These are phyloP conservation scores for Tetragnatha versicolor DNA, from an alignment of 1,140 invertebrate species.

Conservation along the genomic window DNA sequence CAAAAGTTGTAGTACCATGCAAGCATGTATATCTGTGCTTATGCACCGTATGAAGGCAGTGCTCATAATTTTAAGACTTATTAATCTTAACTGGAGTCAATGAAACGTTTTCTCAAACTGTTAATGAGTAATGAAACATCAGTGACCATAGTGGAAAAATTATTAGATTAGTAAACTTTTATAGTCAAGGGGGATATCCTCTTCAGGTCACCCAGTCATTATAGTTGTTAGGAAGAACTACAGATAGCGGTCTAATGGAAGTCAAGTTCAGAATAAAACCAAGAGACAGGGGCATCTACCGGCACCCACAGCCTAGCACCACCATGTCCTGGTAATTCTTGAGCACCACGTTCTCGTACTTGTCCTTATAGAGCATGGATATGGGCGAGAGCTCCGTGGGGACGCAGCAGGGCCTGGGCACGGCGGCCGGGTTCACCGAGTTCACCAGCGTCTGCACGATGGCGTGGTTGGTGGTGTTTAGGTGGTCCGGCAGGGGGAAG, in stretches of 20 bases:
- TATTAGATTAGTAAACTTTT: not conserved
- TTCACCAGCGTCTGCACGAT: constrained; percentile 97
- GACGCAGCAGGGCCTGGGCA: constrained; percentile 92
- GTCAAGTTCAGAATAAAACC: no score
- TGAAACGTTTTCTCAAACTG: not conserved
- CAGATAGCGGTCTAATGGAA: no score
- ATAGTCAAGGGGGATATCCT: not conserved
- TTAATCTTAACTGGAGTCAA: no score
- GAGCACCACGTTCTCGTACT: constrained; percentile 89
- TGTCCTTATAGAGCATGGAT: constrained; percentile 93
- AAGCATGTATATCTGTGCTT: no score
- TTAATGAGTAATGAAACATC: not conserved
- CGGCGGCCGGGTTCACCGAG: constrained; percentile 84
- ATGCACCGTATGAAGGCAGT: no score
- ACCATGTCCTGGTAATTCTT: constrained; percentile 98
- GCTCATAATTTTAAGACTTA: no score
- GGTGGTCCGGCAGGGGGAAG: constrained; percentile 88
- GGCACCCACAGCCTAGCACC: constrained; percentile 92
- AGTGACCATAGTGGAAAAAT: not conserved
- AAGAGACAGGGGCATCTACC: constrained; percentile 65
- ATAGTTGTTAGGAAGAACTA: not conserved
- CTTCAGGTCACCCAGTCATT: not conserved
- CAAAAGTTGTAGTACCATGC: no score
- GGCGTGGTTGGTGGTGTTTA: constrained; percentile 98
- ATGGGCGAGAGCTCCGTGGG: constrained; percentile 88